Evolutionary conservation across 2,113 vertebrate species (phyloP), one percentile per base, ranked within the genome.

Genomic region (Strix aluco): DNA sequence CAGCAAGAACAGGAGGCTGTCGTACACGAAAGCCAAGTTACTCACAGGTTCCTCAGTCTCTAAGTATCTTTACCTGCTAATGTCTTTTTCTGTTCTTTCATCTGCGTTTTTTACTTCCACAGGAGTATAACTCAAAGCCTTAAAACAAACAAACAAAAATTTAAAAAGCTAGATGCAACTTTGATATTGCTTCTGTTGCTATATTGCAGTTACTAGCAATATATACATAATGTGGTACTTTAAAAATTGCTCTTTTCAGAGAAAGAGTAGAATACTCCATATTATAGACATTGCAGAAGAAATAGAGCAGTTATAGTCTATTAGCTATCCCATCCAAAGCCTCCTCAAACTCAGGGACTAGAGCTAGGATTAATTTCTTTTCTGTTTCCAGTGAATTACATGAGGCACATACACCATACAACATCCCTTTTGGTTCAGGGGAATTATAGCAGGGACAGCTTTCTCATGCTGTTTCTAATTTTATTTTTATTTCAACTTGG

Each of bases 121-220:
- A 9, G 98, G 98, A 73, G 98, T 99, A 51, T 99, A 99, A 98
- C 99, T 99, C 97, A 99, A 95, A 96, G 99, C 99, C 99, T 99
- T 73, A 51, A 70, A 83, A 88, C 29, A 18, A 38, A 11, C 4
- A 20, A n/a, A 34, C 78, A 36, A 62, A 58, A 62, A 86, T 65
- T 6, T 83, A 77, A 34, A 44, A 87, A 65, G 7, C 14, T 81
- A 46, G 29, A 49, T 55, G 5, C 19, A 82, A 51, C 27, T 66
- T 85, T 23, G 61, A 2, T 49, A 63, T 47, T 26, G 55, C 15
- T 91, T 71, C 34, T 70, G 34, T 52, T 81, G 55, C 34, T 86
- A 7, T 38, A 38, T 2, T 66, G 44, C 42, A 81, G 19, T 88
- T 77, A 52, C 8, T 23, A 86, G 36, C 44, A 94, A 72, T 57